These are phyloP conservation scores for Leptosomus discolor DNA, from an alignment of 2,113 vertebrate genomes.

Conservation along the genomic window DNA sequence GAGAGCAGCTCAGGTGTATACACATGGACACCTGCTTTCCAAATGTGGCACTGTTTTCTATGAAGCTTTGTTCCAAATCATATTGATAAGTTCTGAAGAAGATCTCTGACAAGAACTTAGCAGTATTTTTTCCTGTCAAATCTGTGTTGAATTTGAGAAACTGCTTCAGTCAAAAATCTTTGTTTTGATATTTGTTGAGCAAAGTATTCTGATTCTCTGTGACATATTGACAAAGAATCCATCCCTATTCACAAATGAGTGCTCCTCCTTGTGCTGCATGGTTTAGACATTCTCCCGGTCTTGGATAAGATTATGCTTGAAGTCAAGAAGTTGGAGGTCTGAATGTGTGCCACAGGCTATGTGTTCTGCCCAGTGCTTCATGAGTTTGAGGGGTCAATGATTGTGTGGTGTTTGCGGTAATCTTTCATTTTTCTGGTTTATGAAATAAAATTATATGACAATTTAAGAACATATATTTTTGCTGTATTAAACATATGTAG, in stretches of 20 bases:
- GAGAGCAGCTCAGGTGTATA: not conserved
- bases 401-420: not conserved
- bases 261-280: not conserved
- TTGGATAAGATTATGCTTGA: not conserved
- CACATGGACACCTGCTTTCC: not conserved
- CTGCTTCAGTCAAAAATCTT: not conserved
- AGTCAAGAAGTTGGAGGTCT: not conserved
- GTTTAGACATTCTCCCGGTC: not conserved
- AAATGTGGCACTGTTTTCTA: not conserved
- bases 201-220: not conserved
- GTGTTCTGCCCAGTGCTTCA: not conserved
- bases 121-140: not conserved
- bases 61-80: not conserved
- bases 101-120: not conserved
- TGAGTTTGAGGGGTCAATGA: not conserved
- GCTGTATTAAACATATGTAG: not conserved
- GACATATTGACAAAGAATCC: not conserved
- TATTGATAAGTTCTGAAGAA: not conserved
- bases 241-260: not conserved
- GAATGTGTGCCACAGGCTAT: not conserved
- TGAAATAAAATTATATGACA: not conserved
- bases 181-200: not conserved
- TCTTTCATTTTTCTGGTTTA: not conserved
- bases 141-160: not conserved
- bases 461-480: not conserved